Evolutionary conservation across 2,888 invertebrate genomes (phyloP), one percentile per base, ranked within the genome.

Genomic region (Dynastes grantii): DNA sequence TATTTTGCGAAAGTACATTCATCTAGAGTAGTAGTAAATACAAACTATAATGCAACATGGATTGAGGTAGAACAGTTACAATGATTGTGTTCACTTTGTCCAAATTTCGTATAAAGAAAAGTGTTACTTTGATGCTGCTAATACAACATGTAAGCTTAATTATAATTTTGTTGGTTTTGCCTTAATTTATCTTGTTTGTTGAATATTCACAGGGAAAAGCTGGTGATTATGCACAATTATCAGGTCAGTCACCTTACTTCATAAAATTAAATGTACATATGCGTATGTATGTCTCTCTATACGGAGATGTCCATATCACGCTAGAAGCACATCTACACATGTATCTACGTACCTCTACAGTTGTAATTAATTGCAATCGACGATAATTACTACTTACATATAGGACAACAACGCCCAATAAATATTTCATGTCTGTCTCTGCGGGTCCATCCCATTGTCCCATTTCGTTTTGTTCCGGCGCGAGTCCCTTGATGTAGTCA

Each of bases 401-500:
- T 53, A 76, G 61, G 51, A 78, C 78, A 78, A 61, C 77, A 68
- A 73, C 78, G 78, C 73, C 63, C 78, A 73, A 78, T 78, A 78
- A 78, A 78, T 78, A 76, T 78, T 76, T 78, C 78, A 76, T 76
- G 78, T 78, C 73, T 73, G 79, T 76, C 79, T 79, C 79, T 78
- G 73, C 58, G 77, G 70, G 71, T 67, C 49, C 68, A 55, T 71
- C 78, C 75, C 78, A 79, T 37, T 58, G 58, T 37, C 58, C 71
- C 13, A 22, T 27, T 61, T 16, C 16, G 55, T 55, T 37, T 71
- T 76, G 76, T 63, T 64, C 75, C 61, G 75, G 64, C 77, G 51
- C 79, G 77, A 68, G 71, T 77, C 76, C 77, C 73, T 76, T 67
- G 75, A 64, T 70, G 77, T 76, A 76, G 80, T 82, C 83, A 82